A percentile compares a stretch with the other conserved stretches of the same genome.
Evolutionary conservation across 2,797 vertebrate genomes (phyloP).

Genomic region (Cuculus canorus): DNA sequence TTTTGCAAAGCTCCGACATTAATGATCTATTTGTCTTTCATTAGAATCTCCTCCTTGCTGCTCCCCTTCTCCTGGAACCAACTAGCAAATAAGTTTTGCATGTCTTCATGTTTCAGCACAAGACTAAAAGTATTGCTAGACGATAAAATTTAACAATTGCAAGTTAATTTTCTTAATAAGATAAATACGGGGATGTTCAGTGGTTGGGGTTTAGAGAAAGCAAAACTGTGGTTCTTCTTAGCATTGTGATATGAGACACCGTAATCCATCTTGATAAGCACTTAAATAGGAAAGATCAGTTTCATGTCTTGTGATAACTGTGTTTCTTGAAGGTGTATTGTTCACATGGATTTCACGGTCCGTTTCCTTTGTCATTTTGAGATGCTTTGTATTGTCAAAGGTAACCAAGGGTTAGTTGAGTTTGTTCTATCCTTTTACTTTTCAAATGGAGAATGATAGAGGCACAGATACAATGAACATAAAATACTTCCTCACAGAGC

Average conservation of each 20-base stretch:
- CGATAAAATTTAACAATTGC: not conserved
- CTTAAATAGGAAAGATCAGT: not conserved
- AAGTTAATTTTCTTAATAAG: not conserved
- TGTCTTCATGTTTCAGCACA: not conserved
- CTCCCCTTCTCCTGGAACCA: not conserved
- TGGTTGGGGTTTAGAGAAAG: not conserved
- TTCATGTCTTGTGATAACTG: not conserved
- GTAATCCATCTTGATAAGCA: not conserved
- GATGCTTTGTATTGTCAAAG: not conserved
- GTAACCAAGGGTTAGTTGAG: not conserved
- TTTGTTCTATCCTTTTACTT: not conserved
- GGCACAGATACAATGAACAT: fast-evolving
- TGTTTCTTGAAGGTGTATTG: not conserved
- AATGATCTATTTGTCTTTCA: not conserved
- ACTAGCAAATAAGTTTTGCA: not conserved
- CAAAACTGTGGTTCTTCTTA: not conserved
- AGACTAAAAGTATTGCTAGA: not conserved
- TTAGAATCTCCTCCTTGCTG: not conserved
- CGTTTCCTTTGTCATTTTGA: not conserved
- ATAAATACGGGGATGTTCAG: not conserved
- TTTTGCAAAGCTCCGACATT: not conserved
- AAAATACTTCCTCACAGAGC: not conserved
- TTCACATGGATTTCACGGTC: not conserved
- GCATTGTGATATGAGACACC: not conserved
- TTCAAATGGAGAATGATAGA: not conserved